Percentiles rank a stretch among this genome's conserved stretches.
phyloP scores from a whole-genome alignment of 1,140 invertebrate species.

The Polyergus mexicanus region DNA sequence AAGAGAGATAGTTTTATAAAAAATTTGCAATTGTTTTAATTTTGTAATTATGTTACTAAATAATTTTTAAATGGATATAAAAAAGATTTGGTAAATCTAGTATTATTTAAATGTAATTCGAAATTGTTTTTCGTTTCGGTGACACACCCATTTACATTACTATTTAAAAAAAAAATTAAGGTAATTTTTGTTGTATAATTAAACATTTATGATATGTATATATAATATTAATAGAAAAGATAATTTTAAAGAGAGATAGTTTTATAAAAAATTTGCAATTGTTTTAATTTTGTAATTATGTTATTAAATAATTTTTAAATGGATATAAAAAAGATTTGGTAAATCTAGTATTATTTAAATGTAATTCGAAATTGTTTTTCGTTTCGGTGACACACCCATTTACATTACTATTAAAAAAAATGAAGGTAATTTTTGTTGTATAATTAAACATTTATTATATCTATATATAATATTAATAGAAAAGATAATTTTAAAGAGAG shows the following conservation, averaged over 20 bases:
- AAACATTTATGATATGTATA: not conserved
- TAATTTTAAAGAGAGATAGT: not conserved
- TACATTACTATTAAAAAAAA: not conserved
- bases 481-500: not conserved
- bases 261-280: not conserved
- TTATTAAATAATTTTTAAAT: not conserved
- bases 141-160: no score
- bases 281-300: not conserved
- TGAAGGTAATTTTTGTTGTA: not conserved
- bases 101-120: no score
- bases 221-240: not conserved
- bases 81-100: not conserved
- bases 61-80: not conserved
- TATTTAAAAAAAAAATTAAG: not conserved
- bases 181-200: not conserved
- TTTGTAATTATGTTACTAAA: not conserved
- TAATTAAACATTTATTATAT: not conserved
- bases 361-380: constrained; percentile 15
- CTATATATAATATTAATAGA: not conserved
- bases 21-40: not conserved
- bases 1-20: not conserved
- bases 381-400: constrained; percentile 2
- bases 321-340: not conserved
- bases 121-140: no score
- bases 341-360: not conserved